Conservation (phyloP, 2,113 vertebrate species). For the Crotalus horridus region DNA sequence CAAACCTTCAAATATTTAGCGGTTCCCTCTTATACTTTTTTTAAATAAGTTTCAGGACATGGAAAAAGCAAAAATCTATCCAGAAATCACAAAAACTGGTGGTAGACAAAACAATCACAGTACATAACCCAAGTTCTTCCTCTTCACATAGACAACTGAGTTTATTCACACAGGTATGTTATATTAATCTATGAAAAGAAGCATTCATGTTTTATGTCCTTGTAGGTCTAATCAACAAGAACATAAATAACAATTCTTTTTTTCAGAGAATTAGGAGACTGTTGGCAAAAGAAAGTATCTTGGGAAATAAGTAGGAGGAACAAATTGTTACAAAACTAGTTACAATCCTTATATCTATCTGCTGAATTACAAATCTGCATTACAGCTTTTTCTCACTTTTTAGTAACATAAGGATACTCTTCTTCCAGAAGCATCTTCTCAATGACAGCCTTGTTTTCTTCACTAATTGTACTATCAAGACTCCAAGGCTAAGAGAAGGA, state of each 20-base stretch:
- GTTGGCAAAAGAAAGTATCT: not conserved
- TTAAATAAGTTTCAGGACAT: not conserved
- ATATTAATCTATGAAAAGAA: not conserved
- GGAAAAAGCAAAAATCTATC: not conserved
- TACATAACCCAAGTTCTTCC: not conserved
- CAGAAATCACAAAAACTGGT: not conserved
- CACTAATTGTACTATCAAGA: conserved; percentile 89
- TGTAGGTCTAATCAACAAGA: not conserved
- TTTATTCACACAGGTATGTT: not conserved
- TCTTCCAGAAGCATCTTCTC: conserved; percentile 96
- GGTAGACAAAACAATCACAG: not conserved
- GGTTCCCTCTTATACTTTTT: not conserved
- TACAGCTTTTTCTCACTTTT: not conserved
- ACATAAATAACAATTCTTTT: not conserved
- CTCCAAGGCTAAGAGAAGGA: conserved; percentile 84
- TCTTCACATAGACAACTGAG: not conserved
- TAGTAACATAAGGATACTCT: conserved; percentile 84
- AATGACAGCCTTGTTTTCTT: conserved; percentile 89
- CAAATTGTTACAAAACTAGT: not conserved
- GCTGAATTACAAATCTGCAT: not conserved
- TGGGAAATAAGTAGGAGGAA: not conserved
- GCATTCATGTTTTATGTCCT: not conserved
- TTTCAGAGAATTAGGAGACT: not conserved
- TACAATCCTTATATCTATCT: not conserved
- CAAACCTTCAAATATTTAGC: not conserved